A percentile compares a stretch with the other conserved stretches of the same genome.
These are phyloP conservation scores for Anoplolepis gracilipes DNA, from an alignment of 1,140 invertebrate species.

Conservation along the genomic window DNA sequence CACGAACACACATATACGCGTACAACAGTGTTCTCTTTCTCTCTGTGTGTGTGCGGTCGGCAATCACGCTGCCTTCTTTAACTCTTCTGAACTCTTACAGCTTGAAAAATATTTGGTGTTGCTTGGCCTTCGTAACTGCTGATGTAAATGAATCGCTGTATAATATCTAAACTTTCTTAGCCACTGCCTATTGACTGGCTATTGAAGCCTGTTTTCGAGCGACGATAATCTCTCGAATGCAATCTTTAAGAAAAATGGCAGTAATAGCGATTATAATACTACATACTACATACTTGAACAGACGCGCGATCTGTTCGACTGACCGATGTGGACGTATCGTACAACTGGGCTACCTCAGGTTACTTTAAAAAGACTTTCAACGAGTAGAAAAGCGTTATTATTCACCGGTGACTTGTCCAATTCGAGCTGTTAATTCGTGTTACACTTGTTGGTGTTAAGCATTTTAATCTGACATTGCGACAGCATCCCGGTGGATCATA, in stretches of 20 bases:
- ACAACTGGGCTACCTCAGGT: slow-evolving; percentile 34
- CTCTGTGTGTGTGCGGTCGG: slow-evolving; percentile 71
- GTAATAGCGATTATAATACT: slow-evolving; percentile 27
- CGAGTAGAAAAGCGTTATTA: slow-evolving; percentile 40
- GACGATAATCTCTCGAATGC: slow-evolving; percentile 36
- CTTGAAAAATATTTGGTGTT: slow-evolving; percentile 83
- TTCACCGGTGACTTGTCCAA: slow-evolving; percentile 47
- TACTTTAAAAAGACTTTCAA: slow-evolving; percentile 27
- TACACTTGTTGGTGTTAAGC: slow-evolving; percentile 66
- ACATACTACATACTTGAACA: background rate
- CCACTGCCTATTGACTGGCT: slow-evolving; percentile 57
- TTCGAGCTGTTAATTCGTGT: slow-evolving; percentile 59
- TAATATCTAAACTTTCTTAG: slow-evolving; percentile 71
- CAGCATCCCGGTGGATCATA: slow-evolving; percentile 65
- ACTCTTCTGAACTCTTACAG: slow-evolving; percentile 78
- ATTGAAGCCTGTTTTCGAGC: slow-evolving; percentile 37
- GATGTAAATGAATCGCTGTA: slow-evolving; percentile 75
- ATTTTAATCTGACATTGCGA: slow-evolving; percentile 47
- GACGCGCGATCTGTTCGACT: slow-evolving; percentile 31
- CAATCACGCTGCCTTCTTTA: slow-evolving; percentile 66
- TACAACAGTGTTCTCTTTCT: slow-evolving; percentile 57
- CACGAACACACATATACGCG: background rate
- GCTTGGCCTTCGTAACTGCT: slow-evolving; percentile 81
- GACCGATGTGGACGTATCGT: slow-evolving; percentile 42
- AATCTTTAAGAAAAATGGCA: slow-evolving; percentile 3